Evolutionary conservation across 1,140 invertebrate genomes (phyloP), one percentile per base, ranked within the genome.

Genomic region (Microplitis demolitor): DNA sequence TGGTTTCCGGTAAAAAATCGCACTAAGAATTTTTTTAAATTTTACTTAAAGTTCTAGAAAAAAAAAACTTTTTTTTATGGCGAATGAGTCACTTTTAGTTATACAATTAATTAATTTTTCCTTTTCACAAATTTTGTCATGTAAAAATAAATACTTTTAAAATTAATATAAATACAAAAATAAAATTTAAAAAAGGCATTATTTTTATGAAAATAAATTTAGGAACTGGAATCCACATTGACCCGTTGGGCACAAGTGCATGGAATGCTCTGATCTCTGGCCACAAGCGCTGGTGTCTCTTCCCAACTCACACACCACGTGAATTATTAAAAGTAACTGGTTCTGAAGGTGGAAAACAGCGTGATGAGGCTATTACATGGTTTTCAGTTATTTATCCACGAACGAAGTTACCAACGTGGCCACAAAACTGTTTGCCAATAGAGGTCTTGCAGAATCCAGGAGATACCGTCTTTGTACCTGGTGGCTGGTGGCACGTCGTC

Each of bases 171-270:
- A 71, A 50, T 16, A 33, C 2, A 63, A 35, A 69, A 66, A 6
- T 35, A 60, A 71, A 50, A 35, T 68, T 51, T 58, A 54, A 61
- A 4, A 51, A 33, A 73, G 60, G 24, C 35, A 35, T 37, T 68
- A 66, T 4, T 54, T 75, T 74, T 62, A 53, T 54, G 1, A 63
- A 69, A 68, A 66, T 3, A 37, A 24, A 51, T 58, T 62, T 45
- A 87, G 98, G 98, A 24, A 99, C 98, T 37, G 98, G 97, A 11
- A 99, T 99, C 80, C 98, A 99, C 81, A 99, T 99, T 81, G 98
- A 99, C 88, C 98, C 98, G 4, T 87, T 99, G 70, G 98, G 98
- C 13, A 99, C 98, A 3, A 98, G 97, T 91, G 98, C 98, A 6
- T 99, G 98, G 98, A 99, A 99, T 89, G 93, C 98, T 11, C 88